A percentile compares a stretch with the other conserved stretches of the same genome.
These are phyloP conservation scores for Drosophila niveifrons DNA, from an alignment of 2,888 invertebrate genomes.

Conservation along the genomic window DNA sequence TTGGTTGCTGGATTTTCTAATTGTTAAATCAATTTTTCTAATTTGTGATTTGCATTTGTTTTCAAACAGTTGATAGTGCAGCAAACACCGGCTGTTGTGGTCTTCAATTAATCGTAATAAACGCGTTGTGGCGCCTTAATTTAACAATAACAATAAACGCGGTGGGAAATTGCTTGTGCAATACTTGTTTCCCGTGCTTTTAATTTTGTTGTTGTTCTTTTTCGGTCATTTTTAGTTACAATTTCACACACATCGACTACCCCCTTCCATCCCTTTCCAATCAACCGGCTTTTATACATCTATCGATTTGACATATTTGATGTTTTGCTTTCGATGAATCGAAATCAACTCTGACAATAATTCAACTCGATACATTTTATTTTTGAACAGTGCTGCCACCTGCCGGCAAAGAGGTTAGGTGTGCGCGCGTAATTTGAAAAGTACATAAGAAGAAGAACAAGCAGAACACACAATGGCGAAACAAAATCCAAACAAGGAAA, in stretches of 20 bases:
- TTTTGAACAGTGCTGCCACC: conserved; percentile 44
- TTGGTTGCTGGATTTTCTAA: conserved; percentile 7
- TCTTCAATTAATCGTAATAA: conserved; percentile 17
- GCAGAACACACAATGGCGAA: conserved; percentile 45
- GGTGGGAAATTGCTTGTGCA: conserved; percentile 53
- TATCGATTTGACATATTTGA: conserved; percentile 44
- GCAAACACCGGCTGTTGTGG: conserved; percentile 45
- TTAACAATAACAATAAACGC: conserved; percentile 25
- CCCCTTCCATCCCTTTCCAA: background rate
- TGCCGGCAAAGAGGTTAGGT: conserved; percentile 12
- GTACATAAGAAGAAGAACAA: background rate
- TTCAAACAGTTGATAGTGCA: conserved; percentile 48
- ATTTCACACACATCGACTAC: conserved; percentile 8
- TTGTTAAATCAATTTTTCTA: conserved; percentile 57
- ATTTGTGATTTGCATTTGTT: conserved; percentile 57
- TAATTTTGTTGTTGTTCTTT: conserved; percentile 5
- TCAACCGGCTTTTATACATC: conserved; percentile 12
- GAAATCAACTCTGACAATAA: conserved; percentile 37
- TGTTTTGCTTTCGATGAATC: conserved; percentile 56
- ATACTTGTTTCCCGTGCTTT: conserved; percentile 43
- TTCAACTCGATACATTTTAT: conserved; percentile 31
- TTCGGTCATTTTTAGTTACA: conserved; percentile 45
- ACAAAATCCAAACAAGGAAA: conserved; percentile 66
- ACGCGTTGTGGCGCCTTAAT: conserved; percentile 43
- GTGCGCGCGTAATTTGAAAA: conserved; percentile 41